Evolutionary conservation across 2,888 invertebrate genomes (phyloP), one percentile per base, ranked within the genome.

Genomic region (Archips crataeganus): DNA sequence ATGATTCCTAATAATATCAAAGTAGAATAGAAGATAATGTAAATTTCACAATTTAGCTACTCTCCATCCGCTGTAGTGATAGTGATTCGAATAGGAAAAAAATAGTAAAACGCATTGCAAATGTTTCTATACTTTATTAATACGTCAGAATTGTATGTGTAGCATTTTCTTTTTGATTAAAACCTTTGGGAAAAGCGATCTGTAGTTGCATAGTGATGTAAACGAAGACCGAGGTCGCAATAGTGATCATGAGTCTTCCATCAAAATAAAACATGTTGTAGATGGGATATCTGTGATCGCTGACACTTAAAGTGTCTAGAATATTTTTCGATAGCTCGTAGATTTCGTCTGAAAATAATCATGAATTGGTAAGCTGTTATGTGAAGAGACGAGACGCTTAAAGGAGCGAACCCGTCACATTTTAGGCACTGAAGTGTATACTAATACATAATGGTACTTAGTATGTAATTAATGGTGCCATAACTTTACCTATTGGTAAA

Each of bases 141-240:
- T 47, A 23, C 3, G 15, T 13, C 36, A 3, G 34, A 32, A 65
- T 2, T 11, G 32, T 8, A 51, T n/a, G 36, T 9, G 65, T 66
- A 54, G 13, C 23, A 32, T 51, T 66, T 66, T 39, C 11, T 54
- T 42, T 42, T 2, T 23, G 11, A 8, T 76, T 75, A 60, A 79
- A 78, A 45, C 77, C 70, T 23, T 80, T 80, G 3, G 85, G 82
- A 70, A 87, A 84, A 0, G 86, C 84, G 8, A 90, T 69, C 71
- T 90, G 90, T 10, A 91, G 75, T 70, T 90, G 90, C 6, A 89
- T 86, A 3, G 87, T 90, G 5, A 91, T 84, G 72, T 89, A 91
- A 2, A 90, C 85, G 49, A 90, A 84, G 1, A 87, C 85, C 0
- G 90, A 87, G 0, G 87, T 86, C 0, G 82, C 84, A 6, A 87